A percentile compares a stretch with the other conserved stretches of the same genome.
These are phyloP conservation scores for Tragelaphus buxtoni DNA, from an alignment of 2,113 vertebrate genomes.

Conservation along the genomic window DNA sequence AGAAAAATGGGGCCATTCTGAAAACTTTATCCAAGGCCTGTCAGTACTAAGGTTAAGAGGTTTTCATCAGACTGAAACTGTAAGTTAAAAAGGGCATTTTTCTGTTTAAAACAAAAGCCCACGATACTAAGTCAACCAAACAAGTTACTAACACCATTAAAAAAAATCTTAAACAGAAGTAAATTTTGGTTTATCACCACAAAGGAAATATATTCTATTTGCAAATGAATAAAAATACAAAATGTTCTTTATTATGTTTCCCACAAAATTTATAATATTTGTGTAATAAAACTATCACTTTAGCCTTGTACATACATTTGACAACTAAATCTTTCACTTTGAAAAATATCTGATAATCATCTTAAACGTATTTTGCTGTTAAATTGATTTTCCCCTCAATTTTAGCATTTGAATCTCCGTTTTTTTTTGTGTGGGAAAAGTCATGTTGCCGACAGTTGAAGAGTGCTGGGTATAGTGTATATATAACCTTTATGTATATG, in stretches of 20 bases:
- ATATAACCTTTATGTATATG: not conserved
- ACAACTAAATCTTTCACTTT: not conserved
- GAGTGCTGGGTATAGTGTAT: not conserved
- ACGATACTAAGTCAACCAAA: not conserved
- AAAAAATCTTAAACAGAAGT: not conserved
- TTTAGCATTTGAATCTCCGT: not conserved
- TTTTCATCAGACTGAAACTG: not conserved
- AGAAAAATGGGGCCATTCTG: not conserved
- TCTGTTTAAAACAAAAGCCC: not conserved
- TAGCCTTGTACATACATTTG: not conserved
- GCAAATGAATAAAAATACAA: not conserved
- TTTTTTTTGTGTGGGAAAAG: not conserved
- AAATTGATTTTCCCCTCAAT: not conserved
- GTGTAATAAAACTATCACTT: not conserved
- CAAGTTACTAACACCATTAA: not conserved
- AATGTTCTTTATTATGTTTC: not conserved
- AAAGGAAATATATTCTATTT: slow-evolving; percentile 1
- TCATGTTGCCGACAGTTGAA: not conserved
- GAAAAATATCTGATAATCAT: slow-evolving; percentile 14
- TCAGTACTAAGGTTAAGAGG: not conserved
- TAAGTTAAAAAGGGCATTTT: not conserved
- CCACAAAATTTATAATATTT: not conserved
- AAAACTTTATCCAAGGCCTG: not conserved
- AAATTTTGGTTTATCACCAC: not conserved
- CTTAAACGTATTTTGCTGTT: not conserved